Conservation (phyloP, 2,113 vertebrate species). For the Corydoras maculifer region DNA sequence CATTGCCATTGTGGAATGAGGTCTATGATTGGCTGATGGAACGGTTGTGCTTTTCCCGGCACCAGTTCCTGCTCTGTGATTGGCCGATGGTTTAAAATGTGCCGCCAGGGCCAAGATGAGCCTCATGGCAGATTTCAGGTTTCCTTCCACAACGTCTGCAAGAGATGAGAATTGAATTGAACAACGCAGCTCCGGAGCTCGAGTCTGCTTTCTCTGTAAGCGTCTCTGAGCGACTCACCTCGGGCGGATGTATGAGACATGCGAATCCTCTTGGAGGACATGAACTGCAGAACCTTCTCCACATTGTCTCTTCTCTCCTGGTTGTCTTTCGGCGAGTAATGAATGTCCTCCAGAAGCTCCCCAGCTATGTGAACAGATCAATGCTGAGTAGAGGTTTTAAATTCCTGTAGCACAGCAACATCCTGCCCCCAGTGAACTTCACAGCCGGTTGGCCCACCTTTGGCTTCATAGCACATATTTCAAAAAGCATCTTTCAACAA, state of each 20-base stretch:
- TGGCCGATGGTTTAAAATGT: conserved; percentile 85
- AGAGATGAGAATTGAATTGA: conserved; percentile 10
- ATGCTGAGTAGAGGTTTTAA: no score
- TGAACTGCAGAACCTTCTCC: conserved; percentile 87
- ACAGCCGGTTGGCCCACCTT: no score
- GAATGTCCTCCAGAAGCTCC: conserved; percentile 76
- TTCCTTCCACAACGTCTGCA: conserved; percentile 90
- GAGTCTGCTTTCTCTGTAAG: no score
- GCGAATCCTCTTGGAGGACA: conserved; percentile 86
- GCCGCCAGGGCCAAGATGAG: conserved; percentile 90
- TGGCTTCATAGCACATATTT: no score
- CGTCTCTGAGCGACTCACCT: conserved; percentile 59
- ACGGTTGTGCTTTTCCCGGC: conserved; percentile 47
- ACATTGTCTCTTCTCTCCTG: conserved; percentile 90
- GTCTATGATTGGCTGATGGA: conserved; percentile 61
- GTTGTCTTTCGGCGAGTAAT: conserved; percentile 68
- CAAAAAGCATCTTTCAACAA: no score
- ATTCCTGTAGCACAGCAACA: no score
- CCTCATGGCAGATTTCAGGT: conserved; percentile 94
- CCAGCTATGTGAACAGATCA: conserved; percentile 66
- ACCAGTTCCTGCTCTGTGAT: conserved; percentile 49
- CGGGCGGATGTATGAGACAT: conserved; percentile 94
- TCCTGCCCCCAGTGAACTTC: no score
- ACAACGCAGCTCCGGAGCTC: background rate
- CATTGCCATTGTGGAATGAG: conserved; percentile 78